Base-by-base conservation (phyloP, 2,888 invertebrate genomes). In the Acleris holmiana region DNA sequence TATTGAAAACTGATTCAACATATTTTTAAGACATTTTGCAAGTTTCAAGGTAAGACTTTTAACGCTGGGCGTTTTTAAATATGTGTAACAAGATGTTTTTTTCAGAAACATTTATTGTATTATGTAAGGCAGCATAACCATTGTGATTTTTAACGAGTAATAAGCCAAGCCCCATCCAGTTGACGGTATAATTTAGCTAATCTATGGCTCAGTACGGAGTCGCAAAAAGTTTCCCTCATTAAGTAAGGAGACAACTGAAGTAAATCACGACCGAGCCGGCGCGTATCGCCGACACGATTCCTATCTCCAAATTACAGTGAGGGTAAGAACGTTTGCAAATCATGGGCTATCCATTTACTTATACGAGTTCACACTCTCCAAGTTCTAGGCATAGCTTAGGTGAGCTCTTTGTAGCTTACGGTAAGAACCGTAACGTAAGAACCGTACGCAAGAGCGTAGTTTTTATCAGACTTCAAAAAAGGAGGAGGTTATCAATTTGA, bases 221-320 rank as follows among this genome's bases (percentile, higher is more conserved):
- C 77, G 79, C 85, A 88, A 89, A 89, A 89, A 89, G 83, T 88
- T 85, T 80, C 76, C 79, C 85, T 88, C 85, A 86, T 87, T 86
- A 88, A 85, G 80, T 81, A 74, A 75, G 80, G 80, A 82, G 82
- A 86, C 86, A 85, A 89, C 78, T 81, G 82, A 76, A 81, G 78
- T 89, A 87, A 90, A 89, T 89, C 89, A 89, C 79, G 76, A 67
- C 72, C 69, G 77, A 77, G 75, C 74, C 74, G 73, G 72, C 78
- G 80, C 78, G 77, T 85, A 88, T 88, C 88, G 81, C 71, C 71
- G 77, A 78, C 80, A 71, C 75, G 85, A 87, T 88, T 80, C 79
- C 84, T 83, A 88, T 89, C 86, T 84, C 75, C 82, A 78, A 86
- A 86, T 86, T 86, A 85, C 77, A 75, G 77, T 72, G 72, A 76